phyloP scores from a whole-genome alignment of 2,888 invertebrate species.

The Epinotia demarniana region DNA sequence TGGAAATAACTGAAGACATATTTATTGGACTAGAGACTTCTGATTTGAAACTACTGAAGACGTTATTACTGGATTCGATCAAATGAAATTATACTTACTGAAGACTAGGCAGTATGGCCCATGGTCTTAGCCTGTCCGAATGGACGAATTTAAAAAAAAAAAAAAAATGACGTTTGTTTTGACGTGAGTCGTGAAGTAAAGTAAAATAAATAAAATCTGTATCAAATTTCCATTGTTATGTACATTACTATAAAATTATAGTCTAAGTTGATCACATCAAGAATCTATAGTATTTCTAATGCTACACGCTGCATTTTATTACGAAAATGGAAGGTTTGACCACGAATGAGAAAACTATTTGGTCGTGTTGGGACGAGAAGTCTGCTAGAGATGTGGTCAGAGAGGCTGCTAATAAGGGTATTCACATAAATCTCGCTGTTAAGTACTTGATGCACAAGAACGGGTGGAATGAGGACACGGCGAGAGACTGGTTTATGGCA shows the following conservation, averaged over 20 bases:
- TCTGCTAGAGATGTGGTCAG: constrained; percentile 87
- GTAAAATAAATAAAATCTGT: constrained; percentile 25
- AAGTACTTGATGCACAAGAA: constrained; percentile 84
- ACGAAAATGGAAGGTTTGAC: constrained; percentile 82
- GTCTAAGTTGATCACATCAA: background rate
- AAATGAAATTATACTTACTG: no score
- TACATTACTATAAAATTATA: constrained; percentile 2
- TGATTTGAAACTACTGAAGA: no score
- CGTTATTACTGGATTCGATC: no score
- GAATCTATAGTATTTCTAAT: constrained; percentile 14
- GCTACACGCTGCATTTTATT: constrained; percentile 10
- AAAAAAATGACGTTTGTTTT: constrained; percentile 28
- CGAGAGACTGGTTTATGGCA: constrained; percentile 82
- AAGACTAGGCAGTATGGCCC: no score
- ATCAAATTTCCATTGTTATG: constrained; percentile 16
- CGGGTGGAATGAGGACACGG: constrained; percentile 79
- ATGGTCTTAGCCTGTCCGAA: no score
- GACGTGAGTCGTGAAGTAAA: constrained; percentile 29
- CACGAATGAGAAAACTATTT: constrained; percentile 85
- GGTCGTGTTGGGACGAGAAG: constrained; percentile 87
- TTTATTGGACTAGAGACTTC: no score
- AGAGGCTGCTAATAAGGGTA: constrained; percentile 88
- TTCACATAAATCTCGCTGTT: constrained; percentile 84
- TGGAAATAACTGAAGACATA: no score
- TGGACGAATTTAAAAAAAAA: background rate